These are phyloP conservation scores for Volucella inflata DNA, from an alignment of 2,888 invertebrate species.

Conservation along the genomic window DNA sequence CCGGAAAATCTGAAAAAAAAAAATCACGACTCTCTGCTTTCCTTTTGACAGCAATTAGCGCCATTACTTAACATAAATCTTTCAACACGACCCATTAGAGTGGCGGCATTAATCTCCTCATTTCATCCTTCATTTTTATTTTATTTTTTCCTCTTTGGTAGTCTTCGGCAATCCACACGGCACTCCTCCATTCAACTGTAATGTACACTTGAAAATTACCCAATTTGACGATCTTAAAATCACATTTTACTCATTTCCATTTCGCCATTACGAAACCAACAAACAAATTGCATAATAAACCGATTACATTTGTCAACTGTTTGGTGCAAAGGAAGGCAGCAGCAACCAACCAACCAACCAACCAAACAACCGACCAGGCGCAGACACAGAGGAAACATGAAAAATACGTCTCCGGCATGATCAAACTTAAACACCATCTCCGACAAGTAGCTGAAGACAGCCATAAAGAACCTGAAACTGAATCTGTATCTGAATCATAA, in stretches of 20 bases:
- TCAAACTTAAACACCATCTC: conserved; percentile 25
- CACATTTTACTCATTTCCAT: conserved; percentile 58
- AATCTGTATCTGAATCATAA: background rate
- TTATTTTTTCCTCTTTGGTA: background rate
- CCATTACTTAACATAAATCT: conserved; percentile 35
- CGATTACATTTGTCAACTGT: conserved; percentile 70
- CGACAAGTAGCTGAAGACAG: conserved; percentile 13
- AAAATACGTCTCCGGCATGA: conserved; percentile 6
- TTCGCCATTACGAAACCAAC: conserved; percentile 58
- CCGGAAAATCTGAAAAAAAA: background rate
- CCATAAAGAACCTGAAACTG: conserved; percentile 11
- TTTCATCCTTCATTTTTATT: background rate
- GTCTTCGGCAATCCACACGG: too few relatives aligned
- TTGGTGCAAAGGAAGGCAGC: conserved; percentile 8
- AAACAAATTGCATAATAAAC: conserved; percentile 68
- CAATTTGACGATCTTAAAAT: conserved; percentile 59
- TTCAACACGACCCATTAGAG: conserved; percentile 10
- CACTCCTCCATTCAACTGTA: background rate
- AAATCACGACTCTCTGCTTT: background rate
- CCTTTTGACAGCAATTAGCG: conserved; percentile 41
- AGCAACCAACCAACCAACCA: conserved; percentile 8
- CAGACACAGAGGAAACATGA: conserved; percentile 14
- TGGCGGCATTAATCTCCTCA: background rate
- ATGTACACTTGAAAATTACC: conserved; percentile 50
- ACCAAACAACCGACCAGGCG: conserved; percentile 25